Evolutionary conservation across 1,140 invertebrate species (phyloP), one percentile per base, ranked within the genome.

Genomic region (Papilio glaucus): DNA sequence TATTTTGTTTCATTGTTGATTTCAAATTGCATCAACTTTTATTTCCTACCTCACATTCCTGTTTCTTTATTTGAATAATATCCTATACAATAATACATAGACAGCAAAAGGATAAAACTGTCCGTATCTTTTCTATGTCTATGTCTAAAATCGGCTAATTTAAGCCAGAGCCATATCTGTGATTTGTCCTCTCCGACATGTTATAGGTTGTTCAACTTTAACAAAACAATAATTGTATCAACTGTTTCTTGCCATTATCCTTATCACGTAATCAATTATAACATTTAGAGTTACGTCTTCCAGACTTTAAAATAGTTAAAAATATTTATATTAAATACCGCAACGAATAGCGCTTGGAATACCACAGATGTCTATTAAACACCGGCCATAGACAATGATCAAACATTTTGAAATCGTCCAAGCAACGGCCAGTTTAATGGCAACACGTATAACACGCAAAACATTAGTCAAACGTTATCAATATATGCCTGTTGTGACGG

Each of bases 341-440:
- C 45, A 49, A 49, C 45, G 45, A 49, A 10, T 57, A 10, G 18
- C 49, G 49, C 49, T 57, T 57, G 49, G 49, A 57, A 57, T 57
- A 57, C 9, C 49, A 57, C 24, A 57, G 21, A 57, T 57, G 49
- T 57, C 49, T 57, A 57, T 57, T 57, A 57, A 57, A 57, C 49
- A 57, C 49, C 49, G 49, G 49, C 49, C 49, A 57, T 57, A 57
- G 49, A 57, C 49, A 57, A 57, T 57, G 49, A 57, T 57, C 18
- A 57, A 57, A 57, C 49, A 57, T 57, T 57, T 57, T 57, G 21
- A 57, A 57, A 57, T 24, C 21, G 18, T 57, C 6, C 49, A 57
- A 57, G 49, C 49, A 57, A 57, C 24, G 49, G 49, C 21, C 21
- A 57, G 49, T 10, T 6, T 57, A 57, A 57, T 57, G 21, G 12